A percentile compares a stretch with the other conserved stretches of the same genome.
Conservation (phyloP, 2,888 invertebrate species). For the Drosophila koepferae region DNA sequence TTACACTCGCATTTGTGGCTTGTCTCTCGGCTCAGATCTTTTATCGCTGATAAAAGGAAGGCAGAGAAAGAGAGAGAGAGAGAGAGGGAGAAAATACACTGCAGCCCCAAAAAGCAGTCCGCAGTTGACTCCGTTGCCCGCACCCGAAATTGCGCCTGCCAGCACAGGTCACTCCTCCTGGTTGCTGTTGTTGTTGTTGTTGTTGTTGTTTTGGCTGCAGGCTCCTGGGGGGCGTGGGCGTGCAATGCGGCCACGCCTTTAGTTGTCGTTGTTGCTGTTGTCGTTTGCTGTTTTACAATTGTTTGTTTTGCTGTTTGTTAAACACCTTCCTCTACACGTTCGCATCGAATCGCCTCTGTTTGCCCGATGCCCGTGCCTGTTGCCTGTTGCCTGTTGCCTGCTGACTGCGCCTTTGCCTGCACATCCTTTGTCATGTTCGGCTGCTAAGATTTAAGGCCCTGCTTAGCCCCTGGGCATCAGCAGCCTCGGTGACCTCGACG, state of each 20-base stretch:
- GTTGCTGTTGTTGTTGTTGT: neutral
- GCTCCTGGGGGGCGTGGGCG: constrained; percentile 63
- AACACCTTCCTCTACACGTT: constrained; percentile 83
- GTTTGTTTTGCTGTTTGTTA: constrained; percentile 84
- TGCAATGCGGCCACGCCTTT: constrained; percentile 71
- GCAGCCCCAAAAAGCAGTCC: constrained; percentile 44
- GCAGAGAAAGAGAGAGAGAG: neutral
- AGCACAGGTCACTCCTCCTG: constrained; percentile 50
- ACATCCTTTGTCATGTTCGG: constrained; percentile 80
- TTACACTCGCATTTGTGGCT: constrained; percentile 59
- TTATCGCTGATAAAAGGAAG: constrained; percentile 65
- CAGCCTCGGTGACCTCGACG: constrained; percentile 48
- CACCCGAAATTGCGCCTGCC: constrained; percentile 48
- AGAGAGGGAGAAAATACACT: neutral
- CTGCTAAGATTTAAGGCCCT: constrained; percentile 71
- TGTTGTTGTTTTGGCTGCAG: constrained; percentile 20
- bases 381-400: constrained; percentile 5
- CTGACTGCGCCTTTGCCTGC: constrained; percentile 35
- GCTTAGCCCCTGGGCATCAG: constrained; percentile 58
- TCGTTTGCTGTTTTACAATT: constrained; percentile 76
- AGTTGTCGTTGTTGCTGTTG: constrained; percentile 52
- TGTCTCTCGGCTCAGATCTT: constrained; percentile 70
- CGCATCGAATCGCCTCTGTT: constrained; percentile 70
- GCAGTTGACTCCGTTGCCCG: constrained; percentile 37
- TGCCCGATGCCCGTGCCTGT: constrained; percentile 8